Percentiles rank a stretch among this genome's conserved stretches.
These are phyloP conservation scores for Pycnonotus jocosus DNA, from an alignment of 2,113 vertebrate species.

Conservation along the genomic window DNA sequence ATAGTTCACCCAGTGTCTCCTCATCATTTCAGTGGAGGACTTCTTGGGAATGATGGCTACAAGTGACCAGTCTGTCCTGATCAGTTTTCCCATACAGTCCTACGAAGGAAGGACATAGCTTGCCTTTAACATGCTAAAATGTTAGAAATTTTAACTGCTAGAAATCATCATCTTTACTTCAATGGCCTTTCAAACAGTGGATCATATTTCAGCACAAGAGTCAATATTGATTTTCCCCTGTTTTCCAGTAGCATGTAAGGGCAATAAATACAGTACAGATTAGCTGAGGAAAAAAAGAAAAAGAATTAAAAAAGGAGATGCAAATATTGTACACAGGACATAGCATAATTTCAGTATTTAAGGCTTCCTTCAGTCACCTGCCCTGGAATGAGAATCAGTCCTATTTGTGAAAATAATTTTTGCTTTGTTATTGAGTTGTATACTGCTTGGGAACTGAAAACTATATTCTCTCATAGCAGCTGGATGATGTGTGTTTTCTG, in stretches of 20 bases:
- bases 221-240: background rate
- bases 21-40: background rate
- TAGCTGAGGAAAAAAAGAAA: background rate
- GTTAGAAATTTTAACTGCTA: background rate
- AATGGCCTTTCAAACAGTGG: background rate
- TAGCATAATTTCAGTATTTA: background rate
- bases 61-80: background rate
- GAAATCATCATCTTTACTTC: background rate
- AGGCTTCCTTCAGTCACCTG: background rate
- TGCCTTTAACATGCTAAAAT: background rate
- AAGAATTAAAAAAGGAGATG: background rate
- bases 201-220: background rate
- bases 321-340: background rate
- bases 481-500: background rate
- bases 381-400: background rate
- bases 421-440: background rate
- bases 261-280: background rate
- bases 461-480: background rate
- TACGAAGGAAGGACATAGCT: background rate
- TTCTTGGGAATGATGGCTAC: background rate
- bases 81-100: background rate
- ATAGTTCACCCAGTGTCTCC: background rate
- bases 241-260: background rate
- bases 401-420: background rate
- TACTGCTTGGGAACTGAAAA: background rate